These are phyloP conservation scores for Chaetura pelagica DNA, from an alignment of 2,113 vertebrate species.

Conservation along the genomic window DNA sequence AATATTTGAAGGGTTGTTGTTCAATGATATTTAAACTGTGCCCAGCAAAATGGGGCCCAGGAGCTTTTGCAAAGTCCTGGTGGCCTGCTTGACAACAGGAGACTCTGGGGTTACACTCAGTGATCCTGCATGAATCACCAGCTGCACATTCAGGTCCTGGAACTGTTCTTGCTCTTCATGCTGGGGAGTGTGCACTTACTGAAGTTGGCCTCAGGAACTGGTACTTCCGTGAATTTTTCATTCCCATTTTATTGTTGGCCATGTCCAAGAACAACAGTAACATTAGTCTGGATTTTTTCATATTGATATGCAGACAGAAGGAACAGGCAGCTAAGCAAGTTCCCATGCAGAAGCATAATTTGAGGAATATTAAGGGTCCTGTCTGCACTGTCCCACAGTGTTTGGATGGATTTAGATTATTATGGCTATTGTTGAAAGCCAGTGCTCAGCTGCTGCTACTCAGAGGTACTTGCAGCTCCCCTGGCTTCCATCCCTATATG, in stretches of 20 bases:
- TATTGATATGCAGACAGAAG: neutral
- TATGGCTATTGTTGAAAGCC: neutral
- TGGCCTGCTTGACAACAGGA: neutral
- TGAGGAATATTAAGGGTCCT: neutral
- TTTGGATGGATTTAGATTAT: neutral
- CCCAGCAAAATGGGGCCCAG: neutral
- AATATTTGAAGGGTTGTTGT: neutral
- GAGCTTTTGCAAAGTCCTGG: neutral
- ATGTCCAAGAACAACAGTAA: neutral
- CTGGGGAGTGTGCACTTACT: neutral
- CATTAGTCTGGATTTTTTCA: neutral
- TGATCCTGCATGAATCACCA: neutral
- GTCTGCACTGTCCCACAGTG: neutral
- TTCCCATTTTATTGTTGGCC: neutral
- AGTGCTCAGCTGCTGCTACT: neutral
- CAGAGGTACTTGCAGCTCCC: neutral
- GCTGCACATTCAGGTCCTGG: neutral
- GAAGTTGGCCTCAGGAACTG: neutral
- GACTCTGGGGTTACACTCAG: neutral
- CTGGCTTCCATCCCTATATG: neutral
- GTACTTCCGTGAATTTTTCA: neutral
- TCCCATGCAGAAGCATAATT: neutral
- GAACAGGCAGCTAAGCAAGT: neutral
- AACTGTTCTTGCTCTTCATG: accelerated
- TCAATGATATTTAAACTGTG: neutral